A percentile compares a stretch with the other conserved stretches of the same genome.
These are phyloP conservation scores for Menidia menidia DNA, from an alignment of 2,797 vertebrate species.

Conservation along the genomic window DNA sequence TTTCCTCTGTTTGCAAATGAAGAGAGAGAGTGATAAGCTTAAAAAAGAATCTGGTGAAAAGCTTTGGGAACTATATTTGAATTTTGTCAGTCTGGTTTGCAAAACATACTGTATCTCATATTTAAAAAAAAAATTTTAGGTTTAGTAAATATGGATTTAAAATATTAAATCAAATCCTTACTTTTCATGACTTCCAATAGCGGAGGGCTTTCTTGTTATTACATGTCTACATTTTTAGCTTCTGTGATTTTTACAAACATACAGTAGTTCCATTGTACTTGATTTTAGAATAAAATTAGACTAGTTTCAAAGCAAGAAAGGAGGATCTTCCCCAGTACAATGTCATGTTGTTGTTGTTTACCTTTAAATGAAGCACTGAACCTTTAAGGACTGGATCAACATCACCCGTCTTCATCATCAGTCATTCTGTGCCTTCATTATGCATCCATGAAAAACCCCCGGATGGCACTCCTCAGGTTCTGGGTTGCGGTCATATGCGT, in stretches of 20 bases:
- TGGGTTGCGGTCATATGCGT: slow-evolving; percentile 75
- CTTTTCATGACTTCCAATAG: no score
- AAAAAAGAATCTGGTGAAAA: no score
- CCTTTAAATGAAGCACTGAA: slow-evolving; percentile 32
- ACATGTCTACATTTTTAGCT: neutral
- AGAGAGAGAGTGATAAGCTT: no score
- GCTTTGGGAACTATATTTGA: no score
- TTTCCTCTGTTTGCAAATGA: no score
- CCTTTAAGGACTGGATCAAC: slow-evolving; percentile 37
- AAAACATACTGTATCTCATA: no score
- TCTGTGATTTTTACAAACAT: neutral
- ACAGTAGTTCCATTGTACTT: neutral
- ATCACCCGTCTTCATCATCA: slow-evolving; percentile 52
- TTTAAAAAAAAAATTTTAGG: no score
- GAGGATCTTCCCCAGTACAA: neutral
- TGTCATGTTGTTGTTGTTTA: slow-evolving; percentile 44
- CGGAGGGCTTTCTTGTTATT: no score
- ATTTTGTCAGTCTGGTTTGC: no score
- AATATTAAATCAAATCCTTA: no score
- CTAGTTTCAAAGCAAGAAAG: neutral
- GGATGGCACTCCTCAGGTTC: slow-evolving; percentile 52
- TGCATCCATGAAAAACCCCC: slow-evolving; percentile 63
- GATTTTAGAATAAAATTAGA: neutral
- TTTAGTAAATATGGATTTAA: no score
- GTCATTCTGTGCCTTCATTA: slow-evolving; percentile 48